Evolutionary conservation across 35 echinoderm and acorn worm genomes (phyloP).

Genomic region (Stichopus chloronotus): DNA sequence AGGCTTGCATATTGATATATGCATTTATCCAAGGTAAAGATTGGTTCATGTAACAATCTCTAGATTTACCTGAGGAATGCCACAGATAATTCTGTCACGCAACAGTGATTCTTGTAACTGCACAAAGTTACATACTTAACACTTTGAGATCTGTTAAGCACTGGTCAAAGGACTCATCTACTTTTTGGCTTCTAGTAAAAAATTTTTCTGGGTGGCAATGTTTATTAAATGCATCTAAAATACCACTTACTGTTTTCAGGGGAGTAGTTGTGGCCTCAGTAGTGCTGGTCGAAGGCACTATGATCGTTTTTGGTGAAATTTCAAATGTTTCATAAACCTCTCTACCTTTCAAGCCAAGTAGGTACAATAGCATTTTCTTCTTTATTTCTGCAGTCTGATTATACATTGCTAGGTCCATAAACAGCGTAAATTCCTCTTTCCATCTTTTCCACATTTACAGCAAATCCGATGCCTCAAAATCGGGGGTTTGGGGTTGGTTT

Average conservation of each 20-base stretch:
- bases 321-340: slow-evolving; percentile 13
- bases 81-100: slow-evolving; percentile 47
- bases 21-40: slow-evolving; percentile 1
- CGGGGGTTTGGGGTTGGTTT: neutral
- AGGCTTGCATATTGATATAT: slow-evolving; percentile 29
- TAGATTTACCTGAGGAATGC: slow-evolving; percentile 10
- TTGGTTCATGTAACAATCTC: slow-evolving; percentile 36
- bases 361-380: slow-evolving; percentile 14
- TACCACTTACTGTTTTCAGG: neutral
- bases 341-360: slow-evolving; percentile 28
- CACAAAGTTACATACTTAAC: slow-evolving; percentile 41
- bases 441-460: neutral
- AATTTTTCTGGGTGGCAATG: slow-evolving; percentile 55
- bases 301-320: neutral
- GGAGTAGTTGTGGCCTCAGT: neutral
- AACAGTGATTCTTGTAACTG: slow-evolving; percentile 42
- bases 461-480: neutral
- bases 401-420: neutral
- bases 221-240: slow-evolving; percentile 30
- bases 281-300: neutral
- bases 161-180: slow-evolving; percentile 30
- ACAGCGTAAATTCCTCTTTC: slow-evolving; percentile 17
- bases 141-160: slow-evolving; percentile 55
- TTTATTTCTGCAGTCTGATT: neutral
- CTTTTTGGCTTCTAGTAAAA: slow-evolving; percentile 14